A percentile compares a stretch with the other conserved stretches of the same genome.
phyloP scores from a whole-genome alignment of 2,888 invertebrate species.

The Drosophila algonquin region DNA sequence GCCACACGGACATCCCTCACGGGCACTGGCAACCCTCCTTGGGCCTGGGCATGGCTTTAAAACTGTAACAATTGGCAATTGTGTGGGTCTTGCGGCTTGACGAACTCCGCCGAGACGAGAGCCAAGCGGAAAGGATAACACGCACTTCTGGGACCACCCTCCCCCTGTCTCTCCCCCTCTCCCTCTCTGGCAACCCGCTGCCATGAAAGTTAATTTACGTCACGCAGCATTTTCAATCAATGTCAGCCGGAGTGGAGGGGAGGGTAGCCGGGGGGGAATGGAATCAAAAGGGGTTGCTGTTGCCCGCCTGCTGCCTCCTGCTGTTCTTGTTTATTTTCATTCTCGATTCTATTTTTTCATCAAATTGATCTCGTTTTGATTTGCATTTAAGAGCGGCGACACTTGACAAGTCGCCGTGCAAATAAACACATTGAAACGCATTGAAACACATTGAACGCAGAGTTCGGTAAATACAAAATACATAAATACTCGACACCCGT shows the following conservation, averaged over 20 bases:
- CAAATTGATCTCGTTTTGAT: constrained; percentile 73
- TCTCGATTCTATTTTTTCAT: constrained; percentile 58
- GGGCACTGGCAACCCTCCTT: constrained; percentile 31
- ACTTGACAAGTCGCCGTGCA: constrained; percentile 64
- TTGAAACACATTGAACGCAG: not conserved
- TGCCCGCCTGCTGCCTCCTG: constrained; percentile 66
- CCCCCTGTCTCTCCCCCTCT: not conserved
- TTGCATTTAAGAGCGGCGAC: constrained; percentile 72
- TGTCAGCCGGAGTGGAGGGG: constrained; percentile 56
- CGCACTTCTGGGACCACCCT: constrained; percentile 63
- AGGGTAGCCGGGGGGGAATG: constrained; percentile 33
- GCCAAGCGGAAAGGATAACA: constrained; percentile 69
- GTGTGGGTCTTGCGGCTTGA: constrained; percentile 76
- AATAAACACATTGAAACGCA: constrained; percentile 54
- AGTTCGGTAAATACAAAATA: not conserved
- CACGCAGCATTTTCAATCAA: constrained; percentile 79
- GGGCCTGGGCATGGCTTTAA: constrained; percentile 48
- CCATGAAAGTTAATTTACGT: constrained; percentile 78
- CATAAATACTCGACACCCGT: constrained; percentile 53
- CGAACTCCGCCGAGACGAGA: constrained; percentile 51
- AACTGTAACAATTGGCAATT: constrained; percentile 79
- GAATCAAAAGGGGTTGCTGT: constrained; percentile 11
- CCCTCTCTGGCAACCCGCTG: constrained; percentile 32
- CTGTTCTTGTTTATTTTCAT: constrained; percentile 74
- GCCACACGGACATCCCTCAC: constrained; percentile 47